Base-by-base conservation (phyloP, 2,797 vertebrate genomes). In the Sandelia bainsii region DNA sequence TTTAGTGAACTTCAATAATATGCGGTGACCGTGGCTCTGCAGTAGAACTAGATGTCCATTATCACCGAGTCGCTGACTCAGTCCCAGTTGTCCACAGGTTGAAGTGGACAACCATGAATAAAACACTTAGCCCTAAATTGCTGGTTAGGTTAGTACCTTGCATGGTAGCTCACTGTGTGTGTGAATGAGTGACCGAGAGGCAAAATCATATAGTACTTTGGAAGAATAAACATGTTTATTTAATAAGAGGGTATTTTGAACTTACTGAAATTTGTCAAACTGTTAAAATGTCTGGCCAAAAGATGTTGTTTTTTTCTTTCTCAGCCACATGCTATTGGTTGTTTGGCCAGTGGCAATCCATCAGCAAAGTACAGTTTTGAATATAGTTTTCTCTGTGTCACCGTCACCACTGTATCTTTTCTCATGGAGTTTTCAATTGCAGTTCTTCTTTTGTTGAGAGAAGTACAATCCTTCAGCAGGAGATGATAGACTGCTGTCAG, bases 401-500 rank as follows among this genome's bases (percentile, higher is more conserved):
- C 25, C 4, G 25, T 25, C 25, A 25, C 25, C 25, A 25, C 25
- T 25, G 25, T 25, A 25, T 4, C 4, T 25, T 25, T 25, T 25
- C n/a, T 76, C 40, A 8, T 14, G 5, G 10, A 59, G 53, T 40
- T 79, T 65, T 22, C 39, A 49, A 2, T 50, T 58, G 64, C 48
- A 60, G 20, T 51, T 77, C 27, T 39, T 3, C 59, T 69, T 48
- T 17, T 69, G 16, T 69, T 72, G 14, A 39, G 42, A 57, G 20
- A 53, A 52, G 45, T 11, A 46, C 12, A 22, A 66, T 40, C 16
- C 49, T 39, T 1, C 22, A 73, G 42, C 52, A 54, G 51, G 45
- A 3, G 42, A 13, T 77, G 67, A 73, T 44, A 27, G 80, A 77
- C 69, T 77, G 83, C 76, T 84, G 78, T 56, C 80, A 64, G 25